Percentiles rank a stretch among this genome's conserved stretches.
These are phyloP conservation scores for Exephanes ischioxanthus DNA, from an alignment of 2,888 invertebrate species.

Conservation along the genomic window DNA sequence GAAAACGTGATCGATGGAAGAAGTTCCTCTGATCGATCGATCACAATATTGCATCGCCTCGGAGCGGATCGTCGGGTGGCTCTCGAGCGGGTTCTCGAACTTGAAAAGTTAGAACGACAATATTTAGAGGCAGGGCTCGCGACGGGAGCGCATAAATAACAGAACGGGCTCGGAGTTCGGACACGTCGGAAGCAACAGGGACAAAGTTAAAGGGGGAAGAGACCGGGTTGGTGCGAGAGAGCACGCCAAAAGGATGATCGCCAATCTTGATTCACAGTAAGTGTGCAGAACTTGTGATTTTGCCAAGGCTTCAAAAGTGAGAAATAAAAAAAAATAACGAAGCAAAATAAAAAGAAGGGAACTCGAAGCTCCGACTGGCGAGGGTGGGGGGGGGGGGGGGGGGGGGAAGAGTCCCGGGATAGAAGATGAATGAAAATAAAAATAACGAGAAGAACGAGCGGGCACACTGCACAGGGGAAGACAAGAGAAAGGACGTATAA, in stretches of 20 bases:
- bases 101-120: conserved; percentile 36
- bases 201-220: not conserved
- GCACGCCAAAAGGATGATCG: conserved; percentile 48
- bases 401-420: not conserved
- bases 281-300: conserved; percentile 7
- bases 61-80: conserved; percentile 33
- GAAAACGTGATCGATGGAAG: conserved; percentile 19
- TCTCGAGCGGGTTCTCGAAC: conserved; percentile 55
- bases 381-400: not conserved
- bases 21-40: conserved; percentile 52
- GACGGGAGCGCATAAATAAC: conserved; percentile 56
- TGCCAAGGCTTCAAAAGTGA: not conserved
- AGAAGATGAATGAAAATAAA: conserved; percentile 22
- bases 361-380: not conserved
- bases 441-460: not conserved
- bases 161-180: conserved; percentile 40
- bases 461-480: not conserved
- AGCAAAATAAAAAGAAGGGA: not conserved
- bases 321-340: not conserved
- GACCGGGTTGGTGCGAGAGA: not conserved
- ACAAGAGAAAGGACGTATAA: not conserved
- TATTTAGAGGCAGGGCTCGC: conserved; percentile 13
- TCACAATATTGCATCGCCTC: not conserved
- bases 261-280: conserved; percentile 68
- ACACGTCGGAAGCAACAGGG: conserved; percentile 13